A percentile compares a stretch with the other conserved stretches of the same genome.
Conservation (phyloP, 2,797 vertebrate genomes). For the Lagocephalus sceleratus region DNA sequence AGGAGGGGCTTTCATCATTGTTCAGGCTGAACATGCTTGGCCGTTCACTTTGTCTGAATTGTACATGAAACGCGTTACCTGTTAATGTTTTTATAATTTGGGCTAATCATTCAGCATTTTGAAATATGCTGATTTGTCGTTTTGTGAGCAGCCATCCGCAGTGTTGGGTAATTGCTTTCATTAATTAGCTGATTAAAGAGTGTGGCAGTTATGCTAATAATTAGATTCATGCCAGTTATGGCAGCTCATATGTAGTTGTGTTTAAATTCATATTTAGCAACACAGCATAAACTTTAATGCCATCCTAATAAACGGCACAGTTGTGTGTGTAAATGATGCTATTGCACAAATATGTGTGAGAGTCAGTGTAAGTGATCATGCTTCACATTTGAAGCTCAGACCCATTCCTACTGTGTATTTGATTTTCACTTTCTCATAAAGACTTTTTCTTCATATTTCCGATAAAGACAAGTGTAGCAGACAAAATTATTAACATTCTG, state of each 20-base stretch:
- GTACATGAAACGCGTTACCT: neutral
- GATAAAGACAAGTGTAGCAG: neutral
- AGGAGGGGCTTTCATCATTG: neutral
- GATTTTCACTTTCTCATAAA: no score
- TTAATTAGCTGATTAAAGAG: conserved; percentile 16
- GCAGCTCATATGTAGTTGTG: neutral
- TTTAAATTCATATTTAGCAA: conserved; percentile 7
- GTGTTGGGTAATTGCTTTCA: conserved; percentile 22
- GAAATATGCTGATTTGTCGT: conserved; percentile 13
- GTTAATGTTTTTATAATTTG: no score
- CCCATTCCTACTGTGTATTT: no score
- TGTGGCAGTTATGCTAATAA: neutral
- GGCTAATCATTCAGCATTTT: neutral
- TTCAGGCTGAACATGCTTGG: conserved; percentile 1
- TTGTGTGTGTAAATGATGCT: no score
- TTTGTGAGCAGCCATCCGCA: conserved; percentile 10
- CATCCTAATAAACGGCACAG: no score
- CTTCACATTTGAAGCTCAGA: no score
- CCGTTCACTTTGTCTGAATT: conserved; percentile 6
- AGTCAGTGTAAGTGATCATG: no score
- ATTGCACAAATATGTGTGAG: no score
- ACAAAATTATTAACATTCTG: no score
- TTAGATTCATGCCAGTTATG: conserved; percentile 7
- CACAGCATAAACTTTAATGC: neutral
- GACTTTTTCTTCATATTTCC: no score